These are phyloP conservation scores for Galerucella nymphaeae DNA, from an alignment of 2,888 invertebrate genomes.

Conservation along the genomic window DNA sequence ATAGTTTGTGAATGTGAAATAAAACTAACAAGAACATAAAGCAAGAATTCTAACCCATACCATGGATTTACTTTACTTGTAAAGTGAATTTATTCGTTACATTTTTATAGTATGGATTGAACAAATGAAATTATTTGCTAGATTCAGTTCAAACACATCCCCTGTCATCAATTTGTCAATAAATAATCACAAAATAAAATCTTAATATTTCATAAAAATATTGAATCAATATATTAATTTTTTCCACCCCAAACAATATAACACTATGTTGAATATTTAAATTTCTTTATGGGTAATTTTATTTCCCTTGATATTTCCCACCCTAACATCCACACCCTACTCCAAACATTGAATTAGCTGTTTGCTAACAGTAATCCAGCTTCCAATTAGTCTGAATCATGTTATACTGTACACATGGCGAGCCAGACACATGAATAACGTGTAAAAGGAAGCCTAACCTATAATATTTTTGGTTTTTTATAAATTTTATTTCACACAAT, in stretches of 20 bases:
- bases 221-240: not conserved
- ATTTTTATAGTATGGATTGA: no score
- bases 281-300: not conserved
- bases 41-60: no score
- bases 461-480: not conserved
- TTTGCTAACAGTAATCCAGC: not conserved
- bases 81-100: no score
- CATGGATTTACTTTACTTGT: no score
- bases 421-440: not conserved
- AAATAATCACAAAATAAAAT: no score
- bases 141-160: no score
- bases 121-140: no score
- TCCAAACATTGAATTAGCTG: not conserved
- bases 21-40: no score
- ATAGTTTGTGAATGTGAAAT: no score
- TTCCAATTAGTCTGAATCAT: slow-evolving; percentile 1
- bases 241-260: not conserved
- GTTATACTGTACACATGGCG: slow-evolving; percentile 1
- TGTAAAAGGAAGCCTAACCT: not conserved
- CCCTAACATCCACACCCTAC: not conserved
- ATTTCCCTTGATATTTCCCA: not conserved
- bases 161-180: no score
- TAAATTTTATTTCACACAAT: not conserved
- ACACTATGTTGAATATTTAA: not conserved
- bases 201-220: no score